phyloP scores from a whole-genome alignment of 2,113 vertebrate species.

The Geococcyx californianus region DNA sequence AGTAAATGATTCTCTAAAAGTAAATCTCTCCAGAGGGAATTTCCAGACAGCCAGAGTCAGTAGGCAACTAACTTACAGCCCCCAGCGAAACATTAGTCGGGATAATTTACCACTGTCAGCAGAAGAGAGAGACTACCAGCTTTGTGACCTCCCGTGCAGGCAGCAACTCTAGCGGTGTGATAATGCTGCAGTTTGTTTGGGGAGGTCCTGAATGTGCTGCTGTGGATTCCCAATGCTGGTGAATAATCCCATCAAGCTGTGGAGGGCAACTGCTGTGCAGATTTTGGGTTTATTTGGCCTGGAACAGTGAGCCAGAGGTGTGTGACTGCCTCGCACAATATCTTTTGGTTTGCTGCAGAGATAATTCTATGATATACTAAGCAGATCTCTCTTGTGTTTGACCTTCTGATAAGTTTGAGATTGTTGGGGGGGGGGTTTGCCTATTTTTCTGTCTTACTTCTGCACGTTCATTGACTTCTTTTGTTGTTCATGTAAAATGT shows the following conservation, averaged over 20 bases:
- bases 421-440: neutral
- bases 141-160: neutral
- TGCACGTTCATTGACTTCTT: neutral
- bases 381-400: neutral
- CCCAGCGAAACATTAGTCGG: conserved; percentile 12
- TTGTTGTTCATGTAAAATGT: neutral
- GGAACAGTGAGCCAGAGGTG: neutral
- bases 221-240: neutral
- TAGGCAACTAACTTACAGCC: conserved; percentile 33
- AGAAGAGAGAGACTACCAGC: neutral
- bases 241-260: neutral
- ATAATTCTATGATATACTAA: neutral
- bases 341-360: neutral
- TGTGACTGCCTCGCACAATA: neutral
- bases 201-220: neutral
- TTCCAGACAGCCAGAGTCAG: conserved; percentile 61
- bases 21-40: conserved; percentile 63
- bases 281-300: neutral
- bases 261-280: neutral
- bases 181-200: neutral
- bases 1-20: conserved; percentile 49
- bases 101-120: conserved; percentile 33
- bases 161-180: neutral
- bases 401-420: neutral
- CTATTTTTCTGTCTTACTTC: neutral